Percentiles rank a stretch among this genome's conserved stretches.
Conservation (phyloP, 1,140 invertebrate genomes). For the Drosophila ironensis region DNA sequence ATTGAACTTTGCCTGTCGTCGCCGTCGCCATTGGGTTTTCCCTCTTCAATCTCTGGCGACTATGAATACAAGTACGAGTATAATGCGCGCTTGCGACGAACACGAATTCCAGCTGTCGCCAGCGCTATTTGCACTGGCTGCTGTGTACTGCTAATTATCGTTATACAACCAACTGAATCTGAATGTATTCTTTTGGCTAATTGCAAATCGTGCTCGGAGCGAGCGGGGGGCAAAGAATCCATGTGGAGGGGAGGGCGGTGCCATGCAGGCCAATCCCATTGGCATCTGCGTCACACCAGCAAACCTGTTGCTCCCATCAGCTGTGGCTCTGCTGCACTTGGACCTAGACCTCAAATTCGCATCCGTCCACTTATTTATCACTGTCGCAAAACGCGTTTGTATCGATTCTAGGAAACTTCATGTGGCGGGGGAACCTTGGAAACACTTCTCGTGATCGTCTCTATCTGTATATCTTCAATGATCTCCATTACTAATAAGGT, state of each 20-base stretch:
- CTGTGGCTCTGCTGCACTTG: conserved; percentile 29
- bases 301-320: conserved; percentile 47
- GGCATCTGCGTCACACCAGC: conserved; percentile 37
- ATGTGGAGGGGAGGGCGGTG: not conserved
- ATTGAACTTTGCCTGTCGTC: conserved; percentile 42
- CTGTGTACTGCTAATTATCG: conserved; percentile 58
- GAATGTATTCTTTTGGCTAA: conserved; percentile 73
- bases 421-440: not conserved
- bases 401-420: not conserved
- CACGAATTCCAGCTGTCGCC: conserved; percentile 42
- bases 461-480: not conserved
- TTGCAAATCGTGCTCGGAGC: conserved; percentile 48
- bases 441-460: not conserved
- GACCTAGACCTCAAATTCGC: conserved; percentile 7
- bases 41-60: conserved; percentile 20
- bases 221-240: conserved; percentile 1
- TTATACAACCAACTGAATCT: conserved; percentile 73
- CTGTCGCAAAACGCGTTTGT: not conserved
- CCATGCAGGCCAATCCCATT: conserved; percentile 39
- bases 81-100: conserved; percentile 29
- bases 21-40: too few relatives aligned
- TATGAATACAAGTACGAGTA: conserved; percentile 26
- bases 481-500: not conserved
- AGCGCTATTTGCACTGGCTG: not conserved
- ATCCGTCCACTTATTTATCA: not conserved